Base-by-base conservation (phyloP, 2,113 vertebrate genomes). In the Peromyscus polionotus region DNA sequence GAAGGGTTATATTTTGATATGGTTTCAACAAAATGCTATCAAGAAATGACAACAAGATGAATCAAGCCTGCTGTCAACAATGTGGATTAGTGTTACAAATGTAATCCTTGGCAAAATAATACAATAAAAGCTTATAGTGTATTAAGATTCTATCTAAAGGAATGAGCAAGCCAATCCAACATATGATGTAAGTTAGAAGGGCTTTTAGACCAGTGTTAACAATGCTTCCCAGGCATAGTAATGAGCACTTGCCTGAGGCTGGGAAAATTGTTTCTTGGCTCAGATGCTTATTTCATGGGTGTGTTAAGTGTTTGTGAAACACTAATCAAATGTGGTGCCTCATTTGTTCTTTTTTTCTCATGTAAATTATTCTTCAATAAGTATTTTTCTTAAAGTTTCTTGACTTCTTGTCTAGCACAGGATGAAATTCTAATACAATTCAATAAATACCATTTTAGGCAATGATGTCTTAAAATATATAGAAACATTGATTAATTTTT, bases 391-490 rank as follows among this genome's bases (percentile, higher is more conserved):
- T 65, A 28, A 39, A 57, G 22, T 26, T 8, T 42, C 59, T 84
- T 57, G 84, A 7, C 11, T 54, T 89, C 61, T 67, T 36, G 14
- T 48, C 9, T 0, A 54, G 7, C 61, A 72, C 11, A 79, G 28
- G 5, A 87, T 42, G 73, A 83, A 94, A 96, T 87, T 12, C 45
- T 72, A 91, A 76, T 79, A 84, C 42, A 83, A 86, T 86, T 80
- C 11, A 88, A 36, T 67, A 91, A 54, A 80, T 57, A 45, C 72
- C 16, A 22, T 77, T 42, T 68, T 73, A 76, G 88, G 28, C 76
- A 90, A 42, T 88, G 8, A 24, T 57, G 10, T 57, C 36, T 81
- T 57, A 81, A n/a, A 59, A n/a, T 17, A 36, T 59, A 51, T 19
- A 57, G 8, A 20, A 33, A 81, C 19, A 22, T 7, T n/a, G 51